A percentile compares a stretch with the other conserved stretches of the same genome.
phyloP scores from a whole-genome alignment of 2,113 vertebrate genomes.

The Psittacula cyanocephala region DNA sequence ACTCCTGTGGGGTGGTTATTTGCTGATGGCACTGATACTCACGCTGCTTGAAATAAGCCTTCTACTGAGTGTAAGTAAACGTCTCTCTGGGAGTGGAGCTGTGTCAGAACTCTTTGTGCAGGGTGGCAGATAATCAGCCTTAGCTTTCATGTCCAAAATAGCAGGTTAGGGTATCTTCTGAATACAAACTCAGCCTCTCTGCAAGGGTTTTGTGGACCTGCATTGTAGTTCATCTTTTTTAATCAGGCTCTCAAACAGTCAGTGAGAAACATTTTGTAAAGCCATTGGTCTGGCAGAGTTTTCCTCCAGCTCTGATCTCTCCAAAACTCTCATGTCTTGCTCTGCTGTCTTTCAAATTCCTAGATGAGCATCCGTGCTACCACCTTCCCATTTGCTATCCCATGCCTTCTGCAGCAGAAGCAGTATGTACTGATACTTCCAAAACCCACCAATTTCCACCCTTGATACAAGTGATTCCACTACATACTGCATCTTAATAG shows the following conservation, averaged over 20 bases:
- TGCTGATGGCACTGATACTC: conserved; percentile 77
- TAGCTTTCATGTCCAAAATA: not conserved
- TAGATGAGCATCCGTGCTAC: not conserved
- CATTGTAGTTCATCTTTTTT: not conserved
- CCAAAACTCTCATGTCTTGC: not conserved
- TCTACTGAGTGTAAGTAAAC: conserved; percentile 72
- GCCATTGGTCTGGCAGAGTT: not conserved
- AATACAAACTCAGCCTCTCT: not conserved
- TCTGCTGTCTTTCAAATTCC: not conserved
- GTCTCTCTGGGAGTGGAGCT: not conserved
- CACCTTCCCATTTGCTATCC: not conserved
- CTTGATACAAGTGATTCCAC: not conserved
- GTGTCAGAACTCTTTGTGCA: not conserved
- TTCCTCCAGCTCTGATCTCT: not conserved
- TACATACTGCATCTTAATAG: not conserved
- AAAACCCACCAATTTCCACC: not conserved
- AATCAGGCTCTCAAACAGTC: not conserved
- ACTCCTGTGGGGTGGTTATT: conserved; percentile 78
- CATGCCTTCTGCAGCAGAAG: not conserved
- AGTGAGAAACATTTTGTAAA: not conserved
- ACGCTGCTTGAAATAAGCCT: conserved; percentile 68
- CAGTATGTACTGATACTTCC: not conserved
- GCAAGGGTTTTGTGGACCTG: not conserved
- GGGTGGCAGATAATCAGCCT: not conserved
- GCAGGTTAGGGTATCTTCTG: not conserved